Base-by-base conservation (phyloP, 2,888 invertebrate genomes). In the Atherix ibis region DNA sequence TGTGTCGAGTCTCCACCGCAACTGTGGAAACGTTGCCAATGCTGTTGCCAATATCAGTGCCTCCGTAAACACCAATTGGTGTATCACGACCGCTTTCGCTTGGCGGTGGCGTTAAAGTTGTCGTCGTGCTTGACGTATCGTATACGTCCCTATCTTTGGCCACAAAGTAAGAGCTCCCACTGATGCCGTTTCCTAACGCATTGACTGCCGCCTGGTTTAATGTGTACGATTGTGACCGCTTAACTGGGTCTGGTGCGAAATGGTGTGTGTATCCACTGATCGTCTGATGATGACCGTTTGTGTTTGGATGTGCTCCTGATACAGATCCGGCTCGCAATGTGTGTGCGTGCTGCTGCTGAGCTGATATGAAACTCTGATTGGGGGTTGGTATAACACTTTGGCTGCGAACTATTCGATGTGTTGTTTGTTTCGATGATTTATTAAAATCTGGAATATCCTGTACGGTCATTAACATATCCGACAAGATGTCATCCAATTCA, bases 381-480 rank as follows among this genome's bases (percentile, higher is more conserved):
- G n/a, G n/a, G 32, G 35, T 19, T 18, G 42, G 42, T 34, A 43
- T 40, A 27, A 44, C 41, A 39, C 45, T 44, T 40, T 45, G 45
- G 40, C 43, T 45, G 13, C 45, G 42, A 32, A 39, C 32, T 9
- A 40, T 38, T 19, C 38, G 37, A 27, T 41, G 34, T 14, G 17
- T 16, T 8, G 33, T 31, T 25, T 37, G 33, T 16, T 29, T 35
- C 17, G 39, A 36, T 15, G 34, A 19, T 34, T 48, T 45, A 41
- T 43, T 40, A 31, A 50, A 46, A 51, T 74, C 73, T 48, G 79
- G 77, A 54, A 83, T 76, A 58, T 81, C 79, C 69, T 84, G 80
- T 56, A 84, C 84, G 41, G 87, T 87, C 50, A 80, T 71, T 67
- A 84, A 71, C 83, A 85, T 84, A 60, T 83, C 84, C 52, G 76